phyloP scores from a whole-genome alignment of 2,797 vertebrate genomes.

The Picus viridis region DNA sequence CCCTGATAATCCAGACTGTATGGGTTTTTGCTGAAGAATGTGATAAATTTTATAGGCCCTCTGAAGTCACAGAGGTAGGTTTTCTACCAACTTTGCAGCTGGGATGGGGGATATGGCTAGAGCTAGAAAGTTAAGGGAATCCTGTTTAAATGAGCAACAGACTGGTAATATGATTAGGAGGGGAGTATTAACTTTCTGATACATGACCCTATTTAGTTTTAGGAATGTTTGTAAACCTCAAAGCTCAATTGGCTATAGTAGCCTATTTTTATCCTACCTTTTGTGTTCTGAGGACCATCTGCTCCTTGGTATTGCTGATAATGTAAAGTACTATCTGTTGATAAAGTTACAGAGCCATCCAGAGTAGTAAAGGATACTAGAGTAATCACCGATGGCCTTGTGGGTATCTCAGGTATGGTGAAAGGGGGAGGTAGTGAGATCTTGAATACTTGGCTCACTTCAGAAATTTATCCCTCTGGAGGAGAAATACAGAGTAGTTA shows the following conservation, averaged over 20 bases:
- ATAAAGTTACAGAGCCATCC: background rate
- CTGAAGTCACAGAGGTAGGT: background rate
- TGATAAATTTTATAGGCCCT: background rate
- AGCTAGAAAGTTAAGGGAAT: background rate
- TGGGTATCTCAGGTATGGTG: background rate
- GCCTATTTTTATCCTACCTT: background rate
- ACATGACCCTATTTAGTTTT: background rate
- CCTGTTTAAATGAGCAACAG: background rate
- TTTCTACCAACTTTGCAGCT: background rate
- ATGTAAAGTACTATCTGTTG: background rate
- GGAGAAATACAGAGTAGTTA: background rate
- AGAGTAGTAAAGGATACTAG: background rate
- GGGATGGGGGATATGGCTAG: rapidly evolving
- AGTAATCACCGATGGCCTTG: background rate
- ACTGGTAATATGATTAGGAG: background rate
- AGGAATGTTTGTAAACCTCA: background rate
- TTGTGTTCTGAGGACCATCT: background rate
- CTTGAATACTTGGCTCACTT: background rate
- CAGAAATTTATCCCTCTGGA: background rate
- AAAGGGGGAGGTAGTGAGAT: background rate
- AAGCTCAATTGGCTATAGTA: background rate
- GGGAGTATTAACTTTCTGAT: background rate
- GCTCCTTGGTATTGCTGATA: background rate
- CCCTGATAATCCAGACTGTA: background rate
- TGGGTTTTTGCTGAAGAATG: background rate